These are phyloP conservation scores for Drosophila repletoides DNA, from an alignment of 1,140 invertebrate genomes.

Conservation along the genomic window DNA sequence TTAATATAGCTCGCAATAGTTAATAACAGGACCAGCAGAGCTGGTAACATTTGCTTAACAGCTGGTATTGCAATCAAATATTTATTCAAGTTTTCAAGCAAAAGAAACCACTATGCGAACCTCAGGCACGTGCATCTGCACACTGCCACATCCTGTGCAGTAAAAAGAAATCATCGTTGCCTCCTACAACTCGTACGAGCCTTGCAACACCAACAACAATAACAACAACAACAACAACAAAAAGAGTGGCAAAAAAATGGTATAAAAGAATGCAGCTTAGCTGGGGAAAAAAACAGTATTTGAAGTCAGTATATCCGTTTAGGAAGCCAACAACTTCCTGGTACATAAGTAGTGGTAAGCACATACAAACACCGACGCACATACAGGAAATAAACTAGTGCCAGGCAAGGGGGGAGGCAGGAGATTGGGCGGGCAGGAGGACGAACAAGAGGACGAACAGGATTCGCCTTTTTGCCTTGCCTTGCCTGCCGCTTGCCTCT, in stretches of 20 bases:
- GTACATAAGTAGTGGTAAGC: constrained; percentile 61
- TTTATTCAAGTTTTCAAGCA: background rate
- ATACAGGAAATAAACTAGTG: constrained; percentile 44
- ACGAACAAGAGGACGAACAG: constrained; percentile 14
- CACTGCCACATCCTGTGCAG: background rate
- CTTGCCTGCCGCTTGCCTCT: too few species aligned
- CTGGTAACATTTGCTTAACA: too few species aligned
- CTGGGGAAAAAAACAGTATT: constrained; percentile 54
- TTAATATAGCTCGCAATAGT: too few species aligned
- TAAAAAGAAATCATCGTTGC: constrained; percentile 18
- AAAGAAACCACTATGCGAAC: constrained; percentile 35
- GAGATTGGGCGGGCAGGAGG: constrained; percentile 12
- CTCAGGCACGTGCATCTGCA: constrained; percentile 50
- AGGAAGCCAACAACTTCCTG: constrained; percentile 76
- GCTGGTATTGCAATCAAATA: background rate
- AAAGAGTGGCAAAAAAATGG: constrained; percentile 40
- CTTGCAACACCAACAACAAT: constrained; percentile 41
- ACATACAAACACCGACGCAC: constrained; percentile 26
- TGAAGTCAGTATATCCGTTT: constrained; percentile 78
- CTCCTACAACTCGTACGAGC: background rate
- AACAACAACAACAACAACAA: constrained; percentile 39
- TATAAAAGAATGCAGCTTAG: constrained; percentile 54
- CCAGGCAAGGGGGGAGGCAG: constrained; percentile 1
- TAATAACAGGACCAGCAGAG: too few species aligned
- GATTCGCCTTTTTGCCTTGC: constrained; percentile 30